A percentile compares a stretch with the other conserved stretches of the same genome.
Evolutionary conservation across 2,113 vertebrate genomes (phyloP).

Genomic region (Eulacestoma nigropectus): DNA sequence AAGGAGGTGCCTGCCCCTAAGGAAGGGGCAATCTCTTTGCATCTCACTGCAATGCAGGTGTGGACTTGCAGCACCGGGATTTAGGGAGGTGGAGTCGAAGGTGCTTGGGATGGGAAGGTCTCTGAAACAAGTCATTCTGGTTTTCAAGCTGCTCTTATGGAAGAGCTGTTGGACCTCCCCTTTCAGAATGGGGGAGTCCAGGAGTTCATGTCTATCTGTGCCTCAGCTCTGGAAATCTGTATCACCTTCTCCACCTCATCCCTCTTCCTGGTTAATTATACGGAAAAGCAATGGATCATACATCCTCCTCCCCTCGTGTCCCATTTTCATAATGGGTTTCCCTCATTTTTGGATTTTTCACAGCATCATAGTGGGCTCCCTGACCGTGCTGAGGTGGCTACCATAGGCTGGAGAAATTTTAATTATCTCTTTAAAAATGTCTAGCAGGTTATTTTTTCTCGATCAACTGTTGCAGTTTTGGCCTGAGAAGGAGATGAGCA

Average conservation of each 20-base stretch:
- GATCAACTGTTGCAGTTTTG: not conserved
- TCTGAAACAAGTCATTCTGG: not conserved
- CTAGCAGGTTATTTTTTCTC: not conserved
- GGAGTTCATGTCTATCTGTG: not conserved
- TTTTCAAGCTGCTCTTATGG: not conserved
- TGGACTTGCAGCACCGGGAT: not conserved
- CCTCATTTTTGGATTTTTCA: not conserved
- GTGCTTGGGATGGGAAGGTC: not conserved
- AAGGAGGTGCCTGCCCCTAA: not conserved
- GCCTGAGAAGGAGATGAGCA: not conserved
- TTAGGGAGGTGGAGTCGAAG: not conserved
- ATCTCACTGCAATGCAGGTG: not conserved
- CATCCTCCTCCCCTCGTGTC: not conserved
- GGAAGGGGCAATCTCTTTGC: not conserved
- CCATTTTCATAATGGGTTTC: not conserved
- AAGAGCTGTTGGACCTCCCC: not conserved
- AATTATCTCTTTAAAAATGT: not conserved
- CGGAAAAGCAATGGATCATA: not conserved
- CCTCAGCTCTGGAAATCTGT: not conserved
- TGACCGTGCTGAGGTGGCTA: not conserved
- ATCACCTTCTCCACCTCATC: rapidly evolving
- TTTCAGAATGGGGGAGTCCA: not conserved
- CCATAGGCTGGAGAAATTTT: not conserved
- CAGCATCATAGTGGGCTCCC: not conserved
- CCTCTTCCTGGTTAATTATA: not conserved